These are phyloP conservation scores for Aspidiotus destructor DNA, from an alignment of 2,888 invertebrate genomes.

Conservation along the genomic window DNA sequence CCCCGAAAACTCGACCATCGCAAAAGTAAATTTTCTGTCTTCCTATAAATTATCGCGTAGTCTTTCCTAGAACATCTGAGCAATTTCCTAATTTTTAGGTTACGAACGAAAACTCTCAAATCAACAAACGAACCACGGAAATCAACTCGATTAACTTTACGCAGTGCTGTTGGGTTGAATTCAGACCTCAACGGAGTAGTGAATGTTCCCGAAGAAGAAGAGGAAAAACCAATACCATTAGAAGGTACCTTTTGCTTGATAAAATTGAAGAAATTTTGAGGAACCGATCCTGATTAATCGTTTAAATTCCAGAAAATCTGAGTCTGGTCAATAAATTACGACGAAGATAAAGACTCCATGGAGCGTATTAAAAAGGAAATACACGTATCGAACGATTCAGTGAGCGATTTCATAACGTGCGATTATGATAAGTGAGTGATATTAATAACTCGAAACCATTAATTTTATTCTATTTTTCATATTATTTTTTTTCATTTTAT, in stretches of 20 bases:
- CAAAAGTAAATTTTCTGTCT: too few species aligned
- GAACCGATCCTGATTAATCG: not conserved
- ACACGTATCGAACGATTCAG: constrained; percentile 6
- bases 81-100: too few species aligned
- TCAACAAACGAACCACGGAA: too few species aligned
- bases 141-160: too few species aligned
- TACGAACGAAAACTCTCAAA: too few species aligned
- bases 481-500: too few species aligned
- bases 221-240: not conserved
- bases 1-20: too few species aligned
- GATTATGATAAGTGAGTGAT: constrained; percentile 16
- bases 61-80: too few species aligned
- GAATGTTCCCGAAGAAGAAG: not conserved
- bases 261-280: not conserved
- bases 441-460: not conserved
- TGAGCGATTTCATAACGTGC: not conserved
- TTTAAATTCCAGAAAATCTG: constrained; percentile 11
- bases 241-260: not conserved
- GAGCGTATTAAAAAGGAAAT: constrained; percentile 8
- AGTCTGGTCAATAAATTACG: not conserved
- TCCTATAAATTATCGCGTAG: too few species aligned
- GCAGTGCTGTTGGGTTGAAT: too few species aligned
- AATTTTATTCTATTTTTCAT: not conserved
- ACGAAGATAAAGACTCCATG: constrained; percentile 10
- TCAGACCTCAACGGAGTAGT: too few species aligned